Evolutionary conservation across 2,113 vertebrate genomes (phyloP), one percentile per base, ranked within the genome.

Genomic region (Datnioides undecimradiatus): DNA sequence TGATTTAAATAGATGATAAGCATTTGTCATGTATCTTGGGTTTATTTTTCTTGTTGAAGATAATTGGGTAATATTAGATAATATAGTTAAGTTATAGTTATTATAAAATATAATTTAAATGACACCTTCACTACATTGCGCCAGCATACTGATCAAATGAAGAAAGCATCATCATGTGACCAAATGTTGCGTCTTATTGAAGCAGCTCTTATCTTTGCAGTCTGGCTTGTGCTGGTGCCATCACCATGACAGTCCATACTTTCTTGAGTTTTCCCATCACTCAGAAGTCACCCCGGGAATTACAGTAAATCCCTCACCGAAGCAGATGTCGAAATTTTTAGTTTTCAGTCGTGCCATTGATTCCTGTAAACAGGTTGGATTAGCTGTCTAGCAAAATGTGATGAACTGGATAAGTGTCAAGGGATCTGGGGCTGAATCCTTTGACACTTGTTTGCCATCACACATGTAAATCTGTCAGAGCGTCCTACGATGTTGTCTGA

Each of bases 381-480:
- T 66, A 82, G 54, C 82, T 64, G 43, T 83, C 58, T n/a, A 52
- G 62, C 73, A 63, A 31, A 31, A 70, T 31, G 52, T 21, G 59
- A 80, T 59, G 51, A 83, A 73, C 54, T 25, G 31, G 72, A 48
- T 41, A 36, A 76, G 65, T 27, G 79, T 83, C 38, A 1, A 62
- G 65, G 76, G 84, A 60, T 64, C 17, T 3, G 1, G 45, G 31
- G 21, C 70, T 21, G 31, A 51, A 7, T 75, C 75, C 12, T 70
- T 19, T 60, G 67, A 70, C 76, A 71, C 69, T 21, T 75, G 82
- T 73, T 79, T 68, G 80, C 83, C 78, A 75, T 80, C 82, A 21
- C 64, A 8, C 59, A 29, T 62, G 48, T 70, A 70, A 80, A 84
- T 67, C 46, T 64, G 74, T 67, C 66, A 27, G 19, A 66, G 65